A percentile compares a stretch with the other conserved stretches of the same genome.
These are phyloP conservation scores for Charadrius vociferus DNA, from an alignment of 2,113 vertebrate species.

Conservation along the genomic window DNA sequence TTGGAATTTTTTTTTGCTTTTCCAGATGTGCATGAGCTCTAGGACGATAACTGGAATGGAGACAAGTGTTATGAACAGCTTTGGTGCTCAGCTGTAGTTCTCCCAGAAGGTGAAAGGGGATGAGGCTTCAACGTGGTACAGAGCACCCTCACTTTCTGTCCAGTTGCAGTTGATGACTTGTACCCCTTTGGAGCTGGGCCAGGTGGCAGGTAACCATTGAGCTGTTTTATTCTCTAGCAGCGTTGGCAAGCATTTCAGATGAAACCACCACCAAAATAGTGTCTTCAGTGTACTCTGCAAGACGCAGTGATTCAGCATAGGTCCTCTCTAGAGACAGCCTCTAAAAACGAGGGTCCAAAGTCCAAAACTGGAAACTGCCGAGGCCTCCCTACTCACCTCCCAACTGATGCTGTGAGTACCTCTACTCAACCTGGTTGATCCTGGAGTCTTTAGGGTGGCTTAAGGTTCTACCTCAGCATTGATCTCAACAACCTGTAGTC, in stretches of 20 bases:
- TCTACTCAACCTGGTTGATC: not conserved
- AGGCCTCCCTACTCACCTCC: not conserved
- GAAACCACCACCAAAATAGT: not conserved
- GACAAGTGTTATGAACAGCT: not conserved
- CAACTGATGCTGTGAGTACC: not conserved
- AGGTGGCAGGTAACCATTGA: not conserved
- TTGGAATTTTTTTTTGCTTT: not conserved
- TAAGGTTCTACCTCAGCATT: not conserved
- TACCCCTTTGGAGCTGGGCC: not conserved
- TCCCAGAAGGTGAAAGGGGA: not conserved
- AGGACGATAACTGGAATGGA: not conserved
- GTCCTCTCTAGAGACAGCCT: not conserved
- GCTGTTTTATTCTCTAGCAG: not conserved
- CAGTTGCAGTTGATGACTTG: fast-evolving
- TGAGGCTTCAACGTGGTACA: fast-evolving
- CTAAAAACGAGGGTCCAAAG: fast-evolving
- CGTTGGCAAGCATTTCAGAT: not conserved
- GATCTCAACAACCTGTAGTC: not conserved
- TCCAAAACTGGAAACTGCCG: not conserved
- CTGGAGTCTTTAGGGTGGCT: not conserved
- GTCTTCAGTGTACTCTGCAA: not conserved
- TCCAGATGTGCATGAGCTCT: slow-evolving; percentile 4
- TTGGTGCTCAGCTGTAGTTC: not conserved
- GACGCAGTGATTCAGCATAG: not conserved
- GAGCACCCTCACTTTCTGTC: not conserved